Base-by-base conservation (phyloP, 2,797 vertebrate species). In the Rhabdomys pumilio region DNA sequence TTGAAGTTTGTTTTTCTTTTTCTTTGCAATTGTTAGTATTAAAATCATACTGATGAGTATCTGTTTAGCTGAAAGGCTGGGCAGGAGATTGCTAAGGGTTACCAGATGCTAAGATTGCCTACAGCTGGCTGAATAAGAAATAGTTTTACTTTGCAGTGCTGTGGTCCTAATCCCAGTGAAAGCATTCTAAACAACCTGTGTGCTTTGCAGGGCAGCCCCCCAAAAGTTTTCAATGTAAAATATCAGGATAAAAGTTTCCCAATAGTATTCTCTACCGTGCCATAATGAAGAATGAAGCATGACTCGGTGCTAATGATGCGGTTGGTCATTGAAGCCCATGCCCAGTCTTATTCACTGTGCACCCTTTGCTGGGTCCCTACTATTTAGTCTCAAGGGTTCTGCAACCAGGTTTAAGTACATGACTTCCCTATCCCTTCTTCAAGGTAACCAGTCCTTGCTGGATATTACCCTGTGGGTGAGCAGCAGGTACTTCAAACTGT, bases 11-110 rank as follows among this genome's bases (percentile, higher is more conserved):
- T 88, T 75, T 44, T 55, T 31, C 38, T 50, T 84, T 86, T 55
- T 76, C 31, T 89, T 34, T 73, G 22, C n/a, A 92, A 24, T 38
- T 96, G 59, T 81, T 73, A 76, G 10, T 87, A 94, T 82, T 93
- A 89, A 89, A 95, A 97, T 92, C 84, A 93, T 93, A 89, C 59
- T 83, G 55, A 89, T 82, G 41, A 65, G 6, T 59, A 80, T 94
- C 34, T 96, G 65, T 94, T 81, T 82, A 90, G 41, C 69, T 91
- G 82, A 34, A 55, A 94, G 50, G 14, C 31, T n/a, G 59, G 82
- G 41, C 73, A 83, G 63, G 47, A 94, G 24, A 26, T 88, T 92
- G 2, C 76, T 53, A 65, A 69, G 15, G 50, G 86, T 91, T 89
- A 83, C 77, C 73, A 72, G 20, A 69, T 29, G 81, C 19, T 44